phyloP scores from a whole-genome alignment of 2,797 vertebrate species.

The Pangasius djambal region DNA sequence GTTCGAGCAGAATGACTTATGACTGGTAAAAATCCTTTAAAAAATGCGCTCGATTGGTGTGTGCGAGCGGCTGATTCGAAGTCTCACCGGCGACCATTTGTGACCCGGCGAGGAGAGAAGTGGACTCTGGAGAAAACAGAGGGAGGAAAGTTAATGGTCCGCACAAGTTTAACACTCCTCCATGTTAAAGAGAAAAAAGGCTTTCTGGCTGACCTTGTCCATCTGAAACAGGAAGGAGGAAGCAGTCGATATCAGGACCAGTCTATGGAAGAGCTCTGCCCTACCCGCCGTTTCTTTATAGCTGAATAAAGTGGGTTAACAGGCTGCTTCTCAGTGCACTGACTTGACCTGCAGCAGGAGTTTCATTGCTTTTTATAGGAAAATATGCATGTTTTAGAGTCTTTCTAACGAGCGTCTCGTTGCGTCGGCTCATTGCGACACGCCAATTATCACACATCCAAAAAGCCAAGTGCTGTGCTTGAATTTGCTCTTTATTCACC shows the following conservation, averaged over 20 bases:
- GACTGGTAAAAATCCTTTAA: neutral
- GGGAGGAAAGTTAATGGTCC: slow-evolving; percentile 1
- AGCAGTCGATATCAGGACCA: neutral
- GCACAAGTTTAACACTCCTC: neutral
- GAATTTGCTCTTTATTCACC: neutral
- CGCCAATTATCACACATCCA: neutral
- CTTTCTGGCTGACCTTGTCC: slow-evolving; percentile 2
- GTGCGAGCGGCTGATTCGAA: neutral
- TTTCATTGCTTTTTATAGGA: neutral
- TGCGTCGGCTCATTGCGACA: neutral
- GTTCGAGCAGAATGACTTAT: neutral
- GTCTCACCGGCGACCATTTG: neutral
- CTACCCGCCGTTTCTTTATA: neutral
- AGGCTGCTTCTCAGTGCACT: neutral
- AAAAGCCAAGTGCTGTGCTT: neutral
- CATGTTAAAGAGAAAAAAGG: neutral
- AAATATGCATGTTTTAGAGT: neutral
- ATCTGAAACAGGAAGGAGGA: neutral
- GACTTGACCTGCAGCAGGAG: neutral
- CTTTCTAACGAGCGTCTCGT: neutral
- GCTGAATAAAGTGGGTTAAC: neutral
- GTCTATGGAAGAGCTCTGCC: neutral
- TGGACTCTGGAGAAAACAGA: slow-evolving; percentile 16
- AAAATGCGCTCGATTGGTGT: neutral
- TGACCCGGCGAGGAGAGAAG: neutral